Base-by-base conservation (phyloP, 1,140 invertebrate species). In the Lasioglossum albipes region DNA sequence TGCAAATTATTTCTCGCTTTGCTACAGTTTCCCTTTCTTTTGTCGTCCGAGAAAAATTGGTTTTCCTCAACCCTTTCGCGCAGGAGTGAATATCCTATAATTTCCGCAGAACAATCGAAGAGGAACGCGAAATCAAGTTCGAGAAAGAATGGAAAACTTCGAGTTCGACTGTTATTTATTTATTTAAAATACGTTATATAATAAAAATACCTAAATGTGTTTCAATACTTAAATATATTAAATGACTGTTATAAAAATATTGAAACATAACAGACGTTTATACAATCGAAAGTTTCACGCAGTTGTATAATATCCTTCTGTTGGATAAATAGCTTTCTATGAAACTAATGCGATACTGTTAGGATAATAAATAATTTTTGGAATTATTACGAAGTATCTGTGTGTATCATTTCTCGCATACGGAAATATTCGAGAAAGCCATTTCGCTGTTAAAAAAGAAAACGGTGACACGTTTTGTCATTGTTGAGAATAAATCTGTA, bases 41-140 rank as follows among this genome's bases (percentile, higher is more conserved):
- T 36, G 5, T 13, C 36, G 20, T 73, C 0, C 3, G 52, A 22
- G 64, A 79, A 0, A 4, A 0, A 4, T 18, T 16, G 2, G 31
- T 31, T 1, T 7, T 7, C 36, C 70, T 57, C n/a, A 74, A 79
- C 49, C 49, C 49, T 74, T 79, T 20, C 62, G 62, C 61, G 70
- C 41, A 10, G 0, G 7, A 22, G 52, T 18, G 64, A 27, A 31
- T 45, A 27, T 27, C 27, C 27, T 27, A 27, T 27, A 27, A 27
- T 27, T 27, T 27, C 2, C 20, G 22, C 22, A 20, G 16, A 20
- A 6, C 16, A 6, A 59, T n/a, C 7, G 57, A 59, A 7, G 4
- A 59, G 7, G 6, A 20, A n/a, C 57, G 20, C 27, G 27, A n/a
- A 59, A 59, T 22, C 0, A 22, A 3, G 7, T 59, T 59, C 6